A percentile compares a stretch with the other conserved stretches of the same genome.
Evolutionary conservation across 2,888 invertebrate genomes (phyloP).

Genomic region (Pseudolycoriella hygida): DNA sequence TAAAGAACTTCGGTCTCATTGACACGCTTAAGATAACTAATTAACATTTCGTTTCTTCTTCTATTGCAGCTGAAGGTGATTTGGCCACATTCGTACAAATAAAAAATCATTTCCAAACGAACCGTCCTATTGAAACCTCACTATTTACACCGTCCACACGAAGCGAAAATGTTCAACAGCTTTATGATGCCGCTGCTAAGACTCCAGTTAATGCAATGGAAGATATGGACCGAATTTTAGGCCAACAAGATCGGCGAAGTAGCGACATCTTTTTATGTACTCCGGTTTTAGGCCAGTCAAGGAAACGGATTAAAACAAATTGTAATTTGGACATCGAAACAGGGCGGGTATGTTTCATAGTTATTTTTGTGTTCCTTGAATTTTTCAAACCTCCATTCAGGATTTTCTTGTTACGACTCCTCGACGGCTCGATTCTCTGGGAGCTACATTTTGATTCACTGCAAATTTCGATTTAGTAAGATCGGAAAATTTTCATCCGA

Average conservation of each 20-base stretch:
- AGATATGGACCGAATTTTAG: slow-evolving; percentile 47
- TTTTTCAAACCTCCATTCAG: too few relatives aligned
- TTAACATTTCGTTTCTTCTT: slow-evolving; percentile 15
- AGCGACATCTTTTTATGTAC: slow-evolving; percentile 63
- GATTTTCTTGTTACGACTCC: too few relatives aligned
- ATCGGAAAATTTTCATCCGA: too few relatives aligned
- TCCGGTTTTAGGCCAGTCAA: slow-evolving; percentile 56
- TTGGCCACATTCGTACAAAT: slow-evolving; percentile 69
- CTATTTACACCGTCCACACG: slow-evolving; percentile 59
- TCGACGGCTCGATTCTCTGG: too few relatives aligned
- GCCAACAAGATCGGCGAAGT: slow-evolving; percentile 40
- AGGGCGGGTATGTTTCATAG: slow-evolving; percentile 67
- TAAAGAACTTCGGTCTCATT: too few relatives aligned
- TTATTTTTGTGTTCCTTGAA: too few relatives aligned
- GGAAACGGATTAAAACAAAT: slow-evolving; percentile 46
- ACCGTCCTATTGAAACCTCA: slow-evolving; percentile 47
- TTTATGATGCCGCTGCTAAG: slow-evolving; percentile 63
- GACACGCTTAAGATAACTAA: too few relatives aligned
- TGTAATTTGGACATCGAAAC: slow-evolving; percentile 76
- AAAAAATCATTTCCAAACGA: slow-evolving; percentile 56
- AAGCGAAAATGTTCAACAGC: slow-evolving; percentile 53
- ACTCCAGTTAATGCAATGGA: slow-evolving; percentile 43
- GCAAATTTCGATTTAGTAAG: too few relatives aligned
- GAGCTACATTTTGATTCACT: too few relatives aligned
- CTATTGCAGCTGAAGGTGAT: slow-evolving; percentile 74